Evolutionary conservation across 2,113 vertebrate species (phyloP), one percentile per base, ranked within the genome.

Genomic region (Rissa tridactyla): DNA sequence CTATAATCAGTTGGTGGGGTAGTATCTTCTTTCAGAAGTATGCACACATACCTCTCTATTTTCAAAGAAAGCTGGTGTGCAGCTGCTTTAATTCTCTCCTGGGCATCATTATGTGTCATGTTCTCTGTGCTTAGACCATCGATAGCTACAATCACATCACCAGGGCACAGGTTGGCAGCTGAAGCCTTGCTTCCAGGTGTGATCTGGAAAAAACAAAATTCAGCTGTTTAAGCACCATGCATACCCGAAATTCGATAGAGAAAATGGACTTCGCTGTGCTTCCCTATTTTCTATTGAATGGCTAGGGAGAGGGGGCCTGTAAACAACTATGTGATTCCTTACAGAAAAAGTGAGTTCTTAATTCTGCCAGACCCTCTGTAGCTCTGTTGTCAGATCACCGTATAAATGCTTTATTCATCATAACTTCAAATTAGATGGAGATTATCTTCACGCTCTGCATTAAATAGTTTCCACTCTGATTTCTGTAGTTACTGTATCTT

Each of bases 91-190:
- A 99, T 99, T 96, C 98, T 98, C 97, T 99, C 99, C 97, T 99
- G 99, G 20, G 99, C 99, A 76, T 99, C 99, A 12, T 98, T 99
- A 79, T 99, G 99, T 94, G 99, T 98, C 99, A 99, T 99, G 82
- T 98, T 98, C 47, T 98, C 96, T 36, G 99, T 98, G 9, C 98
- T 94, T 46, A 98, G 98, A 38, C 99, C 99, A 64, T 99, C 99
- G 40, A 99, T 99, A 92, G 99, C 99, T 97, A 99, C 46, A 96
- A 99, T 99, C 80, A 99, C 91, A 66, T 99, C 99, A 54, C 99
- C 99, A 19, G 99, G 98, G 80, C 98, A 99, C 88, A 99, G 95
- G 96, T 99, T 99, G 65, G 98, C 99, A 19, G 98, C 72, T 11
- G 99, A 98, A 8, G 99, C 99, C 95, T 99, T 99, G 95, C 99